Conservation (phyloP, 2,797 vertebrate genomes). For the Leucoraja ocellata region DNA sequence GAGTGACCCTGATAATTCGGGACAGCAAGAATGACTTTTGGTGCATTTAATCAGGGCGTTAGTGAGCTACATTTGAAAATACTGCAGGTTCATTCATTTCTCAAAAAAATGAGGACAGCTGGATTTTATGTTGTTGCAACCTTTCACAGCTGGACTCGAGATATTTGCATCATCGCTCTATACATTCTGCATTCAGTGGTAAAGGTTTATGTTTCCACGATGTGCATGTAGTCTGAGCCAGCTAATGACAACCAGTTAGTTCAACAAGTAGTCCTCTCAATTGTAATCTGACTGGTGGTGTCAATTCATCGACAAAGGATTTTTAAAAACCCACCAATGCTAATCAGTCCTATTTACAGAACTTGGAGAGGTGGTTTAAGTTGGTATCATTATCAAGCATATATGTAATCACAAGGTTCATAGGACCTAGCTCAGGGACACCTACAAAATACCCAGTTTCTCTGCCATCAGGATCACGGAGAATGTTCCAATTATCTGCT, state of each 20-base stretch:
- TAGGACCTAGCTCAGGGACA: not conserved
- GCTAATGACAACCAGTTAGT: not conserved
- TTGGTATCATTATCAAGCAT: not conserved
- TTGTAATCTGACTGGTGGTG: not conserved
- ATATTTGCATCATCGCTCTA: not conserved
- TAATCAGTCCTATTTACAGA: not conserved
- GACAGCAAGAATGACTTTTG: not conserved
- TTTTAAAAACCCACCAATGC: not conserved
- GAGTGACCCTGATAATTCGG: not conserved
- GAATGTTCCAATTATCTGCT: not conserved
- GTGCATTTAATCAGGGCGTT: not conserved
- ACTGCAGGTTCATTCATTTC: slow-evolving; percentile 19
- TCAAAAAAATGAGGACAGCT: not conserved
- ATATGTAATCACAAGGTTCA: not conserved
- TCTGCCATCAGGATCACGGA: not conserved
- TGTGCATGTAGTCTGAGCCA: not conserved
- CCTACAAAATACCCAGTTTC: not conserved
- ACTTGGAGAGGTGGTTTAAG: not conserved
- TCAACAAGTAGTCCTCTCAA: not conserved
- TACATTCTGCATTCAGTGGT: not conserved
- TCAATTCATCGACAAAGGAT: not conserved
- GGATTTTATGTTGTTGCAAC: slow-evolving; percentile 2
- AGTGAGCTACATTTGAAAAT: not conserved
- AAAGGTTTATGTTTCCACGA: not conserved
- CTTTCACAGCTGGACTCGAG: slow-evolving; percentile 13